phyloP scores from a whole-genome alignment of 2,888 invertebrate species.

The Eupithecia dodoneata region DNA sequence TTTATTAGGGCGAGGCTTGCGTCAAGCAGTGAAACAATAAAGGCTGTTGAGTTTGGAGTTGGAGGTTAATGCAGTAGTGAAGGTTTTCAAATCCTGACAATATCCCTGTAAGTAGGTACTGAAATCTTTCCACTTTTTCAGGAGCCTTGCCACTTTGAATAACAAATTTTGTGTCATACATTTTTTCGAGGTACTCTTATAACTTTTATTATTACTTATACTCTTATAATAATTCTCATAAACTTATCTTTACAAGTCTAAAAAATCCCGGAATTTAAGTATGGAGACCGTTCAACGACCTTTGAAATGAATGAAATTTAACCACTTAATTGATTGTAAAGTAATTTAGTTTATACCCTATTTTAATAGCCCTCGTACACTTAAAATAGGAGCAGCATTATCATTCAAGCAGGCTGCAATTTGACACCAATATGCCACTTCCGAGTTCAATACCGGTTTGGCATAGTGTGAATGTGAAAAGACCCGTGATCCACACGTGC shows the following conservation, averaged over 20 bases:
- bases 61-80: too few relatives aligned
- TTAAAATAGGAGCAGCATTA: conserved; percentile 25
- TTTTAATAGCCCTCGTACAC: neutral
- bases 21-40: too few relatives aligned
- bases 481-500: conserved; percentile 64
- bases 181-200: too few relatives aligned
- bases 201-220: too few relatives aligned
- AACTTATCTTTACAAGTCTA: neutral
- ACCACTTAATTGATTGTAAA: neutral
- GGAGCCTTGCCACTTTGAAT: too few relatives aligned
- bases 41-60: too few relatives aligned
- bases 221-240: too few relatives aligned
- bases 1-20: too few relatives aligned
- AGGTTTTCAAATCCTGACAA: too few relatives aligned
- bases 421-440: conserved; percentile 43
- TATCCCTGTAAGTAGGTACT: too few relatives aligned
- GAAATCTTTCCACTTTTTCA: too few relatives aligned
- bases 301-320: conserved; percentile 1
- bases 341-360: neutral
- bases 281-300: neutral
- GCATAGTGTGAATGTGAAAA: conserved; percentile 43
- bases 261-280: neutral
- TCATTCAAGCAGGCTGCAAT: conserved; percentile 29
- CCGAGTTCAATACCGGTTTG: conserved; percentile 45
- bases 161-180: too few relatives aligned